Evolutionary conservation across 1,140 invertebrate genomes (phyloP), one percentile per base, ranked within the genome.

Genomic region (Copidosoma floridanum): DNA sequence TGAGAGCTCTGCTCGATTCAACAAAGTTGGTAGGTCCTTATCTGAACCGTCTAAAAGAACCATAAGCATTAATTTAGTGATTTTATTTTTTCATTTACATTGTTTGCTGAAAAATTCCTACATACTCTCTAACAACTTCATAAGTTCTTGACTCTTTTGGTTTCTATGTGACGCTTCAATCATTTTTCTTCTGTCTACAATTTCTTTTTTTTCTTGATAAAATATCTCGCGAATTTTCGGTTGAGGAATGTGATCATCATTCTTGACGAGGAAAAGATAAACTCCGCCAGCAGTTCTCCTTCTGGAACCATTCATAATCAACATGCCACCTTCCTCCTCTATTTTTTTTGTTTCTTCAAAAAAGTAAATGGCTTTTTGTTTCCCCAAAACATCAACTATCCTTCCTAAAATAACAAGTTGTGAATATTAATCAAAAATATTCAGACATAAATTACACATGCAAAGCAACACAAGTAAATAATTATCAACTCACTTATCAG

Each of bases 281-380:
- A 94, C 85, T 41, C 92, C 92, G 5, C 92, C 92, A 0, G 91
- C 86, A 20, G 91, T 94, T 69, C 92, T 83, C 61, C 91, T 83
- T 54, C 92, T 83, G 29, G 84, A 87, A 54, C 89, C 89, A 83
- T 92, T 92, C 89, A 87, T 86, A 56, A 91, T 89, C 71, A 92
- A 81, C 86, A 95, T 88, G 23, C 92, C 92, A 40, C 92, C 92
- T 70, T 86, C 84, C 60, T 85, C 85, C 81, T 94, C 91, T 57
- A 93, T 85, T 71, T 86, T 84, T 73, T 89, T 88, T 35, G 91
- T 92, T 79, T 90, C 85, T 69, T 88, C 84, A 64, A 88, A 91
- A 55, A 94, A 79, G 66, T 90, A 82, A 51, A 93, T 83, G 7
- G 90, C 85, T 72, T 89, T 87, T 64, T 87, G 82, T 68, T 86